phyloP scores from a whole-genome alignment of 1,140 invertebrate species.

The Tetragnatha versicolor region DNA sequence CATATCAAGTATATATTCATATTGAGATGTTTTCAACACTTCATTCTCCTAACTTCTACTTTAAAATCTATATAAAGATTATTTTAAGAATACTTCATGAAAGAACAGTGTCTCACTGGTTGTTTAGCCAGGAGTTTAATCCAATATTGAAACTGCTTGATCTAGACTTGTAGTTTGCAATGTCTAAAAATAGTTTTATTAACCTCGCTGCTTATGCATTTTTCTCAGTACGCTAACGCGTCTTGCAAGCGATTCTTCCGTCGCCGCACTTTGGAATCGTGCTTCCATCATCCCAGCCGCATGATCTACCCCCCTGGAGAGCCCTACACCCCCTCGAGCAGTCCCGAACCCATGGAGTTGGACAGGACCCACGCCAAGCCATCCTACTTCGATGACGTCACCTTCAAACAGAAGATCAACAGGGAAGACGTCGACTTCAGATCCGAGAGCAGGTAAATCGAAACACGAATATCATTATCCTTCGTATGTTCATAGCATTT shows the following conservation, averaged over 20 bases:
- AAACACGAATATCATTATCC: neutral
- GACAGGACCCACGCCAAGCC: constrained; percentile 53
- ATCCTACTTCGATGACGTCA: constrained; percentile 57
- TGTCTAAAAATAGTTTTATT: too few species aligned
- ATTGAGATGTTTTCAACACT: too few species aligned
- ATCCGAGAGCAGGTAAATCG: constrained; percentile 84
- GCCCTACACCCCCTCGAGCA: constrained; percentile 73
- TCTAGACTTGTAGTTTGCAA: too few species aligned
- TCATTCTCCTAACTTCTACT: too few species aligned
- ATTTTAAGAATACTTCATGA: too few species aligned
- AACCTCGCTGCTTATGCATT: neutral
- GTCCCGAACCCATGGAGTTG: constrained; percentile 67
- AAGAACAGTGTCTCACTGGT: too few species aligned
- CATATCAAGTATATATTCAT: too few species aligned
- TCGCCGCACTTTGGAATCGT: constrained; percentile 78
- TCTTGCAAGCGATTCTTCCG: constrained; percentile 86
- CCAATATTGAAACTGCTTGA: too few species aligned
- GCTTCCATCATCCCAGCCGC: constrained; percentile 87
- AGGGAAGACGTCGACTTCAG: constrained; percentile 81
- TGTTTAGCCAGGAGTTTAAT: too few species aligned
- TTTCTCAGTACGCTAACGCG: constrained; percentile 78
- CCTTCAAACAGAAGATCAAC: constrained; percentile 70
- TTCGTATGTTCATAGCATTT: neutral
- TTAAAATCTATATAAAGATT: too few species aligned
- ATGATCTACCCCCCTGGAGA: constrained; percentile 93